These are phyloP conservation scores for Chymomyza procnemis DNA, from an alignment of 2,888 invertebrate genomes.

Conservation along the genomic window DNA sequence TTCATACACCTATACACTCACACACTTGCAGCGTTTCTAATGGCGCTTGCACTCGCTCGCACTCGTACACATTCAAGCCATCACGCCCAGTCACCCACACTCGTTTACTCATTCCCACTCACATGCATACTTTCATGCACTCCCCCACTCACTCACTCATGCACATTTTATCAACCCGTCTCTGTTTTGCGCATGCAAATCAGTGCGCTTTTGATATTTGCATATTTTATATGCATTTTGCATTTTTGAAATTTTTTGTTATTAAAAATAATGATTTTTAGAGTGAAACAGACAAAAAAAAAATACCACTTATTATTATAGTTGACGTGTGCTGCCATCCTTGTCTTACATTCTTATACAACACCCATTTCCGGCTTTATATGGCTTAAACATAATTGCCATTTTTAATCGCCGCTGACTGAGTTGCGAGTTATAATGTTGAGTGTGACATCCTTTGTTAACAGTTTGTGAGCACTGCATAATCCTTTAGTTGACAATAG, in stretches of 20 bases:
- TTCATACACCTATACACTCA: conserved; percentile 42
- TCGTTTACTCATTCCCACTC: conserved; percentile 13
- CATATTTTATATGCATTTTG: conserved; percentile 56
- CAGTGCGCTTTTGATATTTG: conserved; percentile 45
- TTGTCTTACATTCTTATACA: conserved; percentile 9
- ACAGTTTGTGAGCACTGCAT: neutral
- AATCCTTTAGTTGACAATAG: neutral
- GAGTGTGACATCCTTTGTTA: neutral
- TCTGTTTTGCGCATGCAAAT: conserved; percentile 11
- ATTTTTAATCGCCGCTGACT: no score
- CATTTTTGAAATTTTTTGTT: conserved; percentile 42
- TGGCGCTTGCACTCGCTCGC: conserved; percentile 15
- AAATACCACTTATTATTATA: conserved; percentile 44
- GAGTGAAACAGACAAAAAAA: conserved; percentile 43
- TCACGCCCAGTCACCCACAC: conserved; percentile 7
- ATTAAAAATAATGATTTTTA: conserved; percentile 55
- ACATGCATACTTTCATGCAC: conserved; percentile 6
- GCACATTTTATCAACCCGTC: conserved; percentile 13
- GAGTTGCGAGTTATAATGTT: conserved; percentile 15
- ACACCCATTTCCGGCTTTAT: neutral
- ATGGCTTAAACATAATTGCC: conserved; percentile 1
- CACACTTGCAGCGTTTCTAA: conserved; percentile 50
- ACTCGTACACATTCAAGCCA: conserved; percentile 14
- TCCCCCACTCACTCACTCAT: conserved; percentile 5
- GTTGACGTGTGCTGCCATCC: conserved; percentile 8